Percentiles rank a stretch among this genome's conserved stretches.
Evolutionary conservation across 1,140 invertebrate genomes (phyloP).

Genomic region (Polyergus mexicanus): DNA sequence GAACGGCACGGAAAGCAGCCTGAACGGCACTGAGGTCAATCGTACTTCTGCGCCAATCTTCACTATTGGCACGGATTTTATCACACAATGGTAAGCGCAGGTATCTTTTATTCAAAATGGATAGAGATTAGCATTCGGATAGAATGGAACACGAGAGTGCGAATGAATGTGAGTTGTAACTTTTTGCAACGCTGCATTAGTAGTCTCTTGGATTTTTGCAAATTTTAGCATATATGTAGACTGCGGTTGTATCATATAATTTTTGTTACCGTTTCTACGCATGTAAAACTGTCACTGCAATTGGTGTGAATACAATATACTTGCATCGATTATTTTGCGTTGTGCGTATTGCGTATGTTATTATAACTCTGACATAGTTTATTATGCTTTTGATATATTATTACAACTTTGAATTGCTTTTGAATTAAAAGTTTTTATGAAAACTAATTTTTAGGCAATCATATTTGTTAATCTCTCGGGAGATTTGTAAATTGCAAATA

Average conservation of each 20-base stretch:
- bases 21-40: conserved; percentile 85
- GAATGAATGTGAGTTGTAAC: conserved; percentile 8
- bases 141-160: not conserved
- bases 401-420: not conserved
- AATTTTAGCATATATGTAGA: conserved; percentile 3
- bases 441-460: not conserved
- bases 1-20: conserved; percentile 81
- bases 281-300: not conserved
- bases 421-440: not conserved
- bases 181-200: not conserved
- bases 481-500: not conserved
- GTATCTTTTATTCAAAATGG: conserved; percentile 43
- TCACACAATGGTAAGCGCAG: conserved; percentile 89
- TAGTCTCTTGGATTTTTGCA: not conserved
- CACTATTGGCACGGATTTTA: conserved; percentile 89
- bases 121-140: not conserved
- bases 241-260: not conserved
- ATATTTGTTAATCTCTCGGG: not conserved
- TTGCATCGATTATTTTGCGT: not conserved
- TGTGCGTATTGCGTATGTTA: not conserved
- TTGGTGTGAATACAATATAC: not conserved
- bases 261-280: not conserved
- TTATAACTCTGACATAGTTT: conserved; percentile 9
- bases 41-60: conserved; percentile 88
- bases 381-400: conserved; percentile 8